A percentile compares a stretch with the other conserved stretches of the same genome.
These are phyloP conservation scores for Eremobia ochroleuca DNA, from an alignment of 2,888 invertebrate species.

Conservation along the genomic window DNA sequence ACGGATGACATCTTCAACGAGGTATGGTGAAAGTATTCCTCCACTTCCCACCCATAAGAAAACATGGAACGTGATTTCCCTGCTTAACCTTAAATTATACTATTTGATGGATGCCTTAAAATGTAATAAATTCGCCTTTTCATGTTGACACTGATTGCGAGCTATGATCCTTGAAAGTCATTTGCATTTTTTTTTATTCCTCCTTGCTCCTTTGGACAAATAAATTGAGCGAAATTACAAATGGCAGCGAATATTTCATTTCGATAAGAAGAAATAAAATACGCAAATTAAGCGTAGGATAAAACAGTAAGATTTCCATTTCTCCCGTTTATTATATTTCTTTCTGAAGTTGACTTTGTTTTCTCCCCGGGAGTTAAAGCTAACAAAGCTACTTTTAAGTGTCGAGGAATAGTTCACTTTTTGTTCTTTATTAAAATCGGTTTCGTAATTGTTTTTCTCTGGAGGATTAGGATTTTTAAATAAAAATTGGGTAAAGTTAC, in stretches of 20 bases:
- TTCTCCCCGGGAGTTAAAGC: slow-evolving; percentile 1
- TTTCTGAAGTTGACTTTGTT: slow-evolving; percentile 28
- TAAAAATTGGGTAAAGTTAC: neutral
- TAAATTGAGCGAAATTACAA: slow-evolving; percentile 46
- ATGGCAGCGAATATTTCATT: slow-evolving; percentile 52
- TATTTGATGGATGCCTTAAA: slow-evolving; percentile 21
- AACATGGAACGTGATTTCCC: slow-evolving; percentile 22
- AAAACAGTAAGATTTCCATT: slow-evolving; percentile 42
- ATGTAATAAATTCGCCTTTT: slow-evolving; percentile 35
- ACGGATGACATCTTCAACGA: slow-evolving; percentile 6
- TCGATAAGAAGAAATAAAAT: slow-evolving; percentile 41
- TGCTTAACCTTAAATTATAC: slow-evolving; percentile 16
- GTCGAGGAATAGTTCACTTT: slow-evolving; percentile 5
- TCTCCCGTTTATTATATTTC: slow-evolving; percentile 40
- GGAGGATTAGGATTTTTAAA: neutral
- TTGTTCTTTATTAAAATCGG: slow-evolving; percentile 31
- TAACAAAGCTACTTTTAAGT: slow-evolving; percentile 13
- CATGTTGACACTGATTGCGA: slow-evolving; percentile 37
- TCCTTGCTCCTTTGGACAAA: slow-evolving; percentile 38
- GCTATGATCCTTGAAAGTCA: slow-evolving; percentile 43
- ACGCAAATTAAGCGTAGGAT: slow-evolving; percentile 54
- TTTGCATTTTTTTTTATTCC: slow-evolving; percentile 54
- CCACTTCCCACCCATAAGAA: slow-evolving; percentile 4
- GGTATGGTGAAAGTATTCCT: neutral
- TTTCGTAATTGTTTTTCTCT: slow-evolving; percentile 8